These are phyloP conservation scores for Rhynchomys soricoides DNA, from an alignment of 2,113 vertebrate genomes.

Conservation along the genomic window DNA sequence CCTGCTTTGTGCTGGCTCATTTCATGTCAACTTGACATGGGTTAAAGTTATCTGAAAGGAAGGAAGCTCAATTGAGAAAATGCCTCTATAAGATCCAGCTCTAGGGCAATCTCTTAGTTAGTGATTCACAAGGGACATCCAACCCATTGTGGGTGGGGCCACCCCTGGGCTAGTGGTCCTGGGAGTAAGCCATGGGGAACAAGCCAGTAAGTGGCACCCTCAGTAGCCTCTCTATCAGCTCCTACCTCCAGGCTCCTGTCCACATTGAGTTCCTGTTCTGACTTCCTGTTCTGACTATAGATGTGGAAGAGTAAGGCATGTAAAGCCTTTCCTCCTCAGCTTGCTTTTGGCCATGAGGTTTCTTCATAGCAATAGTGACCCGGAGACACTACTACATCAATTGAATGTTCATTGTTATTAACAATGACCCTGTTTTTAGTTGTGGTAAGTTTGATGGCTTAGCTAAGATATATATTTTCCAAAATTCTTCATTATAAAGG, in stretches of 20 bases:
- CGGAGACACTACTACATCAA: not conserved
- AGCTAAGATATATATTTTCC: slow-evolving; percentile 19
- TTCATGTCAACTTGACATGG: not conserved
- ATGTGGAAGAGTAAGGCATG: not conserved
- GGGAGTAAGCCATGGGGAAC: not conserved
- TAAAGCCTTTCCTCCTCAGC: not conserved
- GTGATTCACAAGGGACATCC: not conserved
- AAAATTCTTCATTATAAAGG: slow-evolving; percentile 32
- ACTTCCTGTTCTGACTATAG: not conserved
- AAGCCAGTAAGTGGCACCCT: not conserved
- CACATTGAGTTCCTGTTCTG: not conserved
- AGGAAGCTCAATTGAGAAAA: not conserved
- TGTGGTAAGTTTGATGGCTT: slow-evolving; percentile 49
- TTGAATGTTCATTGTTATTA: not conserved
- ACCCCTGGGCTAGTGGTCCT: not conserved
- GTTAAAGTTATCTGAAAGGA: not conserved
- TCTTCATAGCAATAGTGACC: not conserved
- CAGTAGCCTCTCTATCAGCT: not conserved
- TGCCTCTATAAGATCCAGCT: not conserved
- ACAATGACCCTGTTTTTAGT: not conserved
- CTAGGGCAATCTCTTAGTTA: not conserved
- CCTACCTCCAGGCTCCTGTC: not conserved
- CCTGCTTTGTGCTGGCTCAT: not conserved
- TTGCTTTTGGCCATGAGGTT: not conserved
- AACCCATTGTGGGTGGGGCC: not conserved